Percentiles rank a stretch among this genome's conserved stretches.
Conservation (phyloP, 2,113 vertebrate genomes). For the Haplotaxodon microlepis region DNA sequence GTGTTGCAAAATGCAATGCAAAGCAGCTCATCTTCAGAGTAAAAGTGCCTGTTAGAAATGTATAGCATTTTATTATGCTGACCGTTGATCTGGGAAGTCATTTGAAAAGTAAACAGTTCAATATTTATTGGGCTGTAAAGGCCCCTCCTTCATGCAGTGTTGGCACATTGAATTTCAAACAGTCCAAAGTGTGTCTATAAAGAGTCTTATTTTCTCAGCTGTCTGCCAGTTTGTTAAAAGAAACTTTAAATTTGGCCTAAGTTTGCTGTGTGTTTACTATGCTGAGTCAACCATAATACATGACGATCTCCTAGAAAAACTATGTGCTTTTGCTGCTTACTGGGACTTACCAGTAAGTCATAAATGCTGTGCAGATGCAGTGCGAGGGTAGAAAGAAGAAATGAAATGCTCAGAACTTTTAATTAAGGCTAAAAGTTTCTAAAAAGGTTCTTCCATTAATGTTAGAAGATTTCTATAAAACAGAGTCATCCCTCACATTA, state of each 20-base stretch:
- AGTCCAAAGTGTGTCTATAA: neutral
- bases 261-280: neutral
- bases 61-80: conserved; percentile 26
- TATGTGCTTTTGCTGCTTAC: no score
- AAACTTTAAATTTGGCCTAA: neutral
- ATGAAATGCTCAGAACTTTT: neutral
- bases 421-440: neutral
- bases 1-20: neutral
- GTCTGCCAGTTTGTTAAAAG: neutral
- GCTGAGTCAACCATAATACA: neutral
- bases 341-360: neutral
- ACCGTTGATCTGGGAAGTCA: conserved; percentile 29
- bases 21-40: neutral
- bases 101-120: conserved; percentile 35
- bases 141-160: neutral
- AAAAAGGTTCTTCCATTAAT: neutral
- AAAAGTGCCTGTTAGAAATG: neutral
- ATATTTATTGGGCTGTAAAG: conserved; percentile 36
- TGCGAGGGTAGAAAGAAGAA: neutral
- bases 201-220: neutral
- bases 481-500: neutral
- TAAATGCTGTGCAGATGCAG: neutral
- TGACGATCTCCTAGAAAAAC: neutral
- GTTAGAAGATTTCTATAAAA: neutral
- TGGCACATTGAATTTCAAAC: neutral